Conservation (phyloP, 2,888 invertebrate species). For the Eupithecia tripunctaria region DNA sequence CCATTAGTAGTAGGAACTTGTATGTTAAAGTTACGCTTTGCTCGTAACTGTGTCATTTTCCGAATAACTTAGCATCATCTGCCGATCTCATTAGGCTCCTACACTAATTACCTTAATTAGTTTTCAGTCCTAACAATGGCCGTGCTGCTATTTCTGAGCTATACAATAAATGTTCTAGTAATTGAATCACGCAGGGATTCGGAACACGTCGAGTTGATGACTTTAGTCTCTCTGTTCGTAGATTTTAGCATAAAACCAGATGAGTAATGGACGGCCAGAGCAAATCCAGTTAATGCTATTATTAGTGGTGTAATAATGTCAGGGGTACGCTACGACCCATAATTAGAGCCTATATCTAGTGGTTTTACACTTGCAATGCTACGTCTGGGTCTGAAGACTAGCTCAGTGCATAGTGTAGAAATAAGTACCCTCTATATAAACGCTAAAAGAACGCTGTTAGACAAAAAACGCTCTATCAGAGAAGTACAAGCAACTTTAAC, state of each 20-base stretch:
- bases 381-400: no score
- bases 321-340: background rate
- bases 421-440: no score
- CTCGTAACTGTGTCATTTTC: background rate
- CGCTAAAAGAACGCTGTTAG: no score
- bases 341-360: background rate
- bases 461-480: no score
- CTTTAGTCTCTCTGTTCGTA: constrained; percentile 28
- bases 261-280: constrained; percentile 19
- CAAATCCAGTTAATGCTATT: background rate
- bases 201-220: constrained; percentile 39
- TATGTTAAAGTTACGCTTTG: background rate
- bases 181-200: constrained; percentile 38
- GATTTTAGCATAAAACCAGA: constrained; percentile 32
- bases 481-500: no score
- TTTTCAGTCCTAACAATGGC: background rate
- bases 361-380: no score
- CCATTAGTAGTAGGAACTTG: background rate
- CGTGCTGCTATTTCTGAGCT: constrained; percentile 14
- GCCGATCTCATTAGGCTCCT: background rate
- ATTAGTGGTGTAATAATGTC: background rate
- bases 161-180: constrained; percentile 24
- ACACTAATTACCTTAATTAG: background rate
- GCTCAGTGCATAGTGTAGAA: no score
- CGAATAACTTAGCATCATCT: background rate